Base-by-base conservation (phyloP, 2,888 invertebrate genomes). In the Sisyra terminalis region DNA sequence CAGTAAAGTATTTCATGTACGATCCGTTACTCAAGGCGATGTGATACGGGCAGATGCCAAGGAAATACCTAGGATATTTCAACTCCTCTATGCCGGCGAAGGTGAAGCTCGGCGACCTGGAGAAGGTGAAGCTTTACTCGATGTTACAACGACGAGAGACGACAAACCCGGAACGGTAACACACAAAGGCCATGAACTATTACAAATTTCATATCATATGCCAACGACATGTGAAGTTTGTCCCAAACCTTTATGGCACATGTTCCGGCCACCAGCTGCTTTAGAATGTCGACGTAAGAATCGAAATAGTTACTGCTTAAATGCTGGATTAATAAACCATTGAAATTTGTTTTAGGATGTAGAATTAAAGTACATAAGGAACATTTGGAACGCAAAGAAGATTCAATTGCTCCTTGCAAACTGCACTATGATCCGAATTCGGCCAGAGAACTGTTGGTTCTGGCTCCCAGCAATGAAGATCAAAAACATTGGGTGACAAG, bases 51-150 rank as follows among this genome's bases (percentile, higher is more conserved):
- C 94, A 44, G 94, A 96, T 73, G 89, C 93, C 64, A 92, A 90
- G 77, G 94, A 97, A 73, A 93, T 98, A 66, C 97, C 97, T 55
- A 82, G 93, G 64, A 98, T 98, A 67, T 97, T 98, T 70, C 77
- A 93, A 71, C 72, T 97, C 57, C 68, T 97, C 55, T 97, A 97
- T 66, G 94, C 96, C 49, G 94, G 93, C 47, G 94, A 96, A 69
- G 94, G 94, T 42, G 93, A 93, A 65, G 85, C 85, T 49, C 70
- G 86, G 47, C 74, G 85, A 47, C 82, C 84, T 13, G 81, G 80
- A 40, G 78, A 77, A 54, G 64, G 63, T 44, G 70, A 69, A 48
- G 78, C 77, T 56, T 59, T 66, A 55, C 67, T 67, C 44, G 72
- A 71, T 52, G 67, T 70, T 43, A 67, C 65, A 59, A 60, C 68